A percentile compares a stretch with the other conserved stretches of the same genome.
Evolutionary conservation across 1,140 invertebrate genomes (phyloP).

Genomic region (Eufriesea mexicana): DNA sequence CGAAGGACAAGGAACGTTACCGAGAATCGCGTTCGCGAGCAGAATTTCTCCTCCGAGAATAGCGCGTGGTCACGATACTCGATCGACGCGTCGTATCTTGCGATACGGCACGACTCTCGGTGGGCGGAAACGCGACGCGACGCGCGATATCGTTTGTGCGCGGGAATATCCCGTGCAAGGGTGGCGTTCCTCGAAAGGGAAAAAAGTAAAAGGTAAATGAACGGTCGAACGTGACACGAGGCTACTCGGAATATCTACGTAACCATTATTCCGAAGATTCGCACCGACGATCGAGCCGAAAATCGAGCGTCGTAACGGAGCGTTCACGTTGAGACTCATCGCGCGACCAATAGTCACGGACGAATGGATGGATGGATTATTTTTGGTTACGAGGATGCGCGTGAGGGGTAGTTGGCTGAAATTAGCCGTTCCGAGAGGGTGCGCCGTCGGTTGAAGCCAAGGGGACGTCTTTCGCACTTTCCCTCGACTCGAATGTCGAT

Average conservation of each 20-base stretch:
- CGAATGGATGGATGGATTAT: slow-evolving; percentile 39
- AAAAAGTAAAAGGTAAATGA: neutral
- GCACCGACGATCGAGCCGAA: no score
- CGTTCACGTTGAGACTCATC: no score
- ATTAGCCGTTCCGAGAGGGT: slow-evolving; percentile 55
- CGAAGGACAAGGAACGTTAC: neutral
- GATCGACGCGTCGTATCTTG: neutral
- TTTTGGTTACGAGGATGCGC: slow-evolving; percentile 44
- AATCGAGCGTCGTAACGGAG: no score
- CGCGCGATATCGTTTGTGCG: slow-evolving; percentile 9
- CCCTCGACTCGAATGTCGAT: slow-evolving; percentile 54
- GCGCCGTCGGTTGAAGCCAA: slow-evolving; percentile 41
- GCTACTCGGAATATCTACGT: no score
- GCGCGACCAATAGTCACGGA: neutral
- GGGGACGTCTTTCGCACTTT: slow-evolving; percentile 50
- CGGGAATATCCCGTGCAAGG: neutral
- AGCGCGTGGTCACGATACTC: neutral
- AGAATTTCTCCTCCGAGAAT: neutral
- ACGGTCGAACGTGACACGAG: no score
- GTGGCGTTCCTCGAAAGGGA: neutral
- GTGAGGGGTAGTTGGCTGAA: slow-evolving; percentile 46
- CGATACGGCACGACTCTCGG: neutral
- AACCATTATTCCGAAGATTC: slow-evolving; percentile 12
- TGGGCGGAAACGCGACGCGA: neutral
- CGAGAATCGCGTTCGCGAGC: neutral